phyloP scores from a whole-genome alignment of 2,888 invertebrate genomes.

The Chrysomela aeneicollis region DNA sequence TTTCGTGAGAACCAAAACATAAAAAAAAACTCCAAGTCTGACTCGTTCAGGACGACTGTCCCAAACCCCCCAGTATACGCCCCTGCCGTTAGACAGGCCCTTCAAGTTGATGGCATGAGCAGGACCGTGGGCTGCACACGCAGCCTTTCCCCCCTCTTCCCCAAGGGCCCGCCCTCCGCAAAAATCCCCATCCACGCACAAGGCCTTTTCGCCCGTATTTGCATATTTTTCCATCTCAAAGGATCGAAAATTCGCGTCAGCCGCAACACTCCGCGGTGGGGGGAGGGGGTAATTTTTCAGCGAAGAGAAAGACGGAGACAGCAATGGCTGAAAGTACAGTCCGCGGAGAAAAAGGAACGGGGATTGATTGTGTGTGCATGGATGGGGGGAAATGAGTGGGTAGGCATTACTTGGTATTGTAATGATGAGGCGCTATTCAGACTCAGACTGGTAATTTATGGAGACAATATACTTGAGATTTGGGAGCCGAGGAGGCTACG shows the following conservation, averaged over 20 bases:
- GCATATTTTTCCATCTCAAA: constrained; percentile 60
- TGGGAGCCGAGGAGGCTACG: background rate
- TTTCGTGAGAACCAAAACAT: no score
- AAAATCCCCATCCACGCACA: constrained; percentile 36
- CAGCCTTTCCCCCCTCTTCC: constrained; percentile 1
- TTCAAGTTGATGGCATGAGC: background rate
- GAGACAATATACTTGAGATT: background rate
- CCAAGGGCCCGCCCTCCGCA: constrained; percentile 13
- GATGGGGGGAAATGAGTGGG: constrained; percentile 1
- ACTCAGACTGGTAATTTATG: background rate
- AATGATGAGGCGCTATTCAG: background rate
- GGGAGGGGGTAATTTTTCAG: constrained; percentile 41
- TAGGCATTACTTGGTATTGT: background rate
- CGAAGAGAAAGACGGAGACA: constrained; percentile 37
- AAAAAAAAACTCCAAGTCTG: no score
- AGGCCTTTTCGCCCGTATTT: constrained; percentile 55
- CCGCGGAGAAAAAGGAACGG: constrained; percentile 18
- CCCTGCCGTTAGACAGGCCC: background rate
- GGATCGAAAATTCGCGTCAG: background rate
- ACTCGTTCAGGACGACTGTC: constrained; percentile 12
- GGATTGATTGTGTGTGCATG: background rate
- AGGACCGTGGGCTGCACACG: constrained; percentile 2
- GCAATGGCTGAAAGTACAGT: constrained; percentile 44
- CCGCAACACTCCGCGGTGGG: no score
- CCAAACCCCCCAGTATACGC: background rate